Evolutionary conservation across 2,888 invertebrate genomes (phyloP).

Genomic region (Hecatera dysodea): DNA sequence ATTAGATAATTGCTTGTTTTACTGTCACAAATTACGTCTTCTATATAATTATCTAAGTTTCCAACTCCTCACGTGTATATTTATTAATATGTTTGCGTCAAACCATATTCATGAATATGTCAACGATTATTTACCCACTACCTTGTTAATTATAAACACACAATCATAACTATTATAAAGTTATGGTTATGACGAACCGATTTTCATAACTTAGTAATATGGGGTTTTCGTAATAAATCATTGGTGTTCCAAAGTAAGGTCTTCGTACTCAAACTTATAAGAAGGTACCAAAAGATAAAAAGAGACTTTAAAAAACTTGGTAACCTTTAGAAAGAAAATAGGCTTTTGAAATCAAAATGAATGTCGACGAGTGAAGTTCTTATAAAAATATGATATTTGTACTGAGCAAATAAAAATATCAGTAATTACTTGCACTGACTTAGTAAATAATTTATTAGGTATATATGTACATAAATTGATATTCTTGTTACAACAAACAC

Average conservation of each 20-base stretch:
- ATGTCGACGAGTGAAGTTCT: not conserved
- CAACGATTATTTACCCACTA: slow-evolving; percentile 25
- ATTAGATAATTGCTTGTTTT: slow-evolving; percentile 42
- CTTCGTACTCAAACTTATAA: not conserved
- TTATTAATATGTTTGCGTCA: slow-evolving; percentile 48
- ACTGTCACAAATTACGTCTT: slow-evolving; percentile 43
- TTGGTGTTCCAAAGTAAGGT: too few species aligned
- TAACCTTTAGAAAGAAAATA: too few species aligned
- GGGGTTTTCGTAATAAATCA: too few species aligned
- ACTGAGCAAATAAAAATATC: slow-evolving; percentile 17
- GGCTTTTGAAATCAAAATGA: not conserved
- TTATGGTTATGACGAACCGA: not conserved
- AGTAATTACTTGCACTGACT: slow-evolving; percentile 16
- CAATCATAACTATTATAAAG: slow-evolving; percentile 3
- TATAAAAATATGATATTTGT: slow-evolving; percentile 5
- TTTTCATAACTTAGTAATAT: not conserved
- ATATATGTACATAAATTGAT: not conserved
- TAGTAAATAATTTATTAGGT: slow-evolving; percentile 13
- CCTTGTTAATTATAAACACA: slow-evolving; percentile 21
- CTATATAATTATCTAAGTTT: slow-evolving; percentile 32
- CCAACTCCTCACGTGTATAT: slow-evolving; percentile 16
- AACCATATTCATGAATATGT: slow-evolving; percentile 43
- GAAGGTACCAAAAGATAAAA: not conserved
- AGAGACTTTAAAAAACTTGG: not conserved
- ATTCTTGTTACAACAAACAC: slow-evolving; percentile 24